Evolutionary conservation across 2,888 invertebrate species (phyloP).

Genomic region (Eremobia ochroleuca): DNA sequence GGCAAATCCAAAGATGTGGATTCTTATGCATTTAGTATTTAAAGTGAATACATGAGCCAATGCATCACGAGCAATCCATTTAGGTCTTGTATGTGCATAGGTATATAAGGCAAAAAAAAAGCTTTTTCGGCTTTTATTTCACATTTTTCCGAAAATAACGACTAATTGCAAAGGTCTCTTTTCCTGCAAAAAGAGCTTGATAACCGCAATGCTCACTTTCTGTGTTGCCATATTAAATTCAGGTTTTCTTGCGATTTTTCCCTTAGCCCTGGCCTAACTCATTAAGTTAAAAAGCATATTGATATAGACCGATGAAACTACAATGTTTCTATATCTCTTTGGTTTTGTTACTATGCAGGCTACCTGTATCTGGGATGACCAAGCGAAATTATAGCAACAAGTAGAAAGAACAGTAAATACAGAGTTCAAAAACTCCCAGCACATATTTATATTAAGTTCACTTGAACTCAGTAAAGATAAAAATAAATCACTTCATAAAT

Average conservation of each 20-base stretch:
- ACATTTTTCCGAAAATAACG: not conserved
- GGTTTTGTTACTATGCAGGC: not conserved
- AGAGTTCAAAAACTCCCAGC: conserved; percentile 23
- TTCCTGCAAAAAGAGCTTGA: not conserved
- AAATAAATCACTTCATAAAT: conserved; percentile 39
- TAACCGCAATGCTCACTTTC: not conserved
- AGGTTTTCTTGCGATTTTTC: not conserved
- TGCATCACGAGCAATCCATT: not conserved
- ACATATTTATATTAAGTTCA: conserved; percentile 22
- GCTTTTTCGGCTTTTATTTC: no score
- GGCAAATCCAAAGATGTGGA: not conserved
- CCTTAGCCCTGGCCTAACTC: not conserved
- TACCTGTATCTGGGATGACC: not conserved
- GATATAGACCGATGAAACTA: not conserved
- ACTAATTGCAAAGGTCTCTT: not conserved
- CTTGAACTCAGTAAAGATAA: conserved; percentile 32
- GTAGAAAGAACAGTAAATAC: not conserved
- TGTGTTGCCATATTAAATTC: not conserved
- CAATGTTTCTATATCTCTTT: not conserved
- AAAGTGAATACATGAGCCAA: not conserved
- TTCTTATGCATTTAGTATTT: not conserved
- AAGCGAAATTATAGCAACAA: not conserved
- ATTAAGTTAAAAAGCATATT: not conserved
- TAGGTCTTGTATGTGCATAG: no score
- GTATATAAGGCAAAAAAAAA: not conserved